Percentiles rank a stretch among this genome's conserved stretches.
Evolutionary conservation across 2,113 vertebrate species (phyloP).

Genomic region (Plecotus auritus): DNA sequence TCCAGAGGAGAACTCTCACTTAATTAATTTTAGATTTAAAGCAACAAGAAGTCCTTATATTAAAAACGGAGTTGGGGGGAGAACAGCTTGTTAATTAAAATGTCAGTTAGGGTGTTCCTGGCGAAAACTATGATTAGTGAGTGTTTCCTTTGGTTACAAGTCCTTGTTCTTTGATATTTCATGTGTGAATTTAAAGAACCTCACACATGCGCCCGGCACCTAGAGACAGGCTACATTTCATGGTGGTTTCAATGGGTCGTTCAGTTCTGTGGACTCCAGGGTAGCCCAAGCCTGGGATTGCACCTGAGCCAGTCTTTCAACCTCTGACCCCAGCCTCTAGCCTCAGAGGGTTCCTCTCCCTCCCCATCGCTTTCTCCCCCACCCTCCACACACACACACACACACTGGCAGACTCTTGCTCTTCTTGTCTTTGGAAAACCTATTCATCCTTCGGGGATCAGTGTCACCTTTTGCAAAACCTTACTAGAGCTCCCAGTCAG

Average conservation of each 20-base stretch:
- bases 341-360: neutral
- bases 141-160: slow-evolving; percentile 74
- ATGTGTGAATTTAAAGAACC: slow-evolving; percentile 64
- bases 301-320: neutral
- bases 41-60: slow-evolving; percentile 80
- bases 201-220: slow-evolving; percentile 30
- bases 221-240: slow-evolving; percentile 6
- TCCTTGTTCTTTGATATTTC: slow-evolving; percentile 68
- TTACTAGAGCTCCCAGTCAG: neutral
- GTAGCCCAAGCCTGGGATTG: neutral
- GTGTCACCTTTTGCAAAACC: neutral
- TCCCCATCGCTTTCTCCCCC: no score
- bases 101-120: slow-evolving; percentile 77
- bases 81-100: slow-evolving; percentile 80
- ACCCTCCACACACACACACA: fast-evolving
- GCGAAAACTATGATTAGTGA: slow-evolving; percentile 79
- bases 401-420: neutral
- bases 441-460: neutral
- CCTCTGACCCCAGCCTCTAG: neutral
- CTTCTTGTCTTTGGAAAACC: neutral
- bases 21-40: slow-evolving; percentile 83
- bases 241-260: neutral
- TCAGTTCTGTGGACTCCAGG: neutral
- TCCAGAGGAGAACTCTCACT: slow-evolving; percentile 76
- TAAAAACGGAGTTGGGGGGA: slow-evolving; percentile 71